Evolutionary conservation across 2,888 invertebrate genomes (phyloP), one percentile per base, ranked within the genome.

Genomic region (Gortyna flavago): DNA sequence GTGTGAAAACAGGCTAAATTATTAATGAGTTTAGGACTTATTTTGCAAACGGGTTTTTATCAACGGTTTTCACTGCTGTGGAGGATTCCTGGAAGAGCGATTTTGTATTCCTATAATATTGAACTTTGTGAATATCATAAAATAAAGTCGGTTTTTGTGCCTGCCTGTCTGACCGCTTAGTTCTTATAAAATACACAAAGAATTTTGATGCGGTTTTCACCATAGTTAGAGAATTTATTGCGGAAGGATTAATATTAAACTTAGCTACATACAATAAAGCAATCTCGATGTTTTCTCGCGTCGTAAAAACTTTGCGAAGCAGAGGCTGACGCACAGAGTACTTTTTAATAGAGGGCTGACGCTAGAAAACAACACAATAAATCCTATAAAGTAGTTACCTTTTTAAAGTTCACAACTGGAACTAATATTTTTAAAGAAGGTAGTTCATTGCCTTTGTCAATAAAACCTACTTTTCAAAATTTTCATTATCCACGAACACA

Each of bases 1-100:
- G n/a, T n/a, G 54, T 75, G 59, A 75, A 65, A 48, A 69, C 48
- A 38, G 65, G 21, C 61, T 84, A 80, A 80, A 51, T 80, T 80
- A 80, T 83, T 75, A 64, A 84, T 72, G 80, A 72, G 35, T 75
- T 57, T 66, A 65, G 35, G 13, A 57, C 57, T 75, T 75, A 59
- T 70, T 78, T 73, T 62, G 32, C 13, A 51, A 44, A 70, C 32
- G 35, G 44, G 44, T 57, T 57, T 38, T 48, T 64, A 35, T 44
- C n/a, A 64, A 44, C n/a, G 1, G 3, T 38, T 7, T 51, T 51
- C 25, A n/a, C 25, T 75, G 18, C 0, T 32, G 21, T 41, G 11
- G 16, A 13, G 11, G 3, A 54, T 59, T 74, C 21, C 44, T 18
- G 11, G 18, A 18, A 29, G 4, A 61, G 11, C 16, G 0, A 29